Evolutionary conservation across 1,140 invertebrate species (phyloP).

Genomic region (Lutraria rhynchaena): DNA sequence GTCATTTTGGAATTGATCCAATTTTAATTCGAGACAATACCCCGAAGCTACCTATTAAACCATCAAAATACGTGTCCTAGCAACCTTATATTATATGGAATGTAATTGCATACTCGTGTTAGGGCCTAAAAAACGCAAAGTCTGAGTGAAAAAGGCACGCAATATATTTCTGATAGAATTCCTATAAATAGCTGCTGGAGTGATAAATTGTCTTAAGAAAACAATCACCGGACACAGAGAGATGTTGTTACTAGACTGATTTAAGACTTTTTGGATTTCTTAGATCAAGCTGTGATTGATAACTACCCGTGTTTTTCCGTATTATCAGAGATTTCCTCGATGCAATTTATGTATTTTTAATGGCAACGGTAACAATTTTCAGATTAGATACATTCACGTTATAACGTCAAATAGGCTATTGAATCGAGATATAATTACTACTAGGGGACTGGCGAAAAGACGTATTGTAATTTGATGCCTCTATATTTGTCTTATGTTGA

Average conservation of each 20-base stretch:
- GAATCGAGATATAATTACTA: conserved; percentile 24
- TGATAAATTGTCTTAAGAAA: conserved; percentile 46
- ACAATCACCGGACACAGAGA: conserved; percentile 38
- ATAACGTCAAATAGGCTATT: conserved; percentile 15
- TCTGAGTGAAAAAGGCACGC: conserved; percentile 28
- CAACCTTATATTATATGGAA: conserved; percentile 21
- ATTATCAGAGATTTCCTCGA: conserved; percentile 29
- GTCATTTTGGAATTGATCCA: conserved; percentile 16
- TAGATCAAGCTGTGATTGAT: conserved; percentile 23
- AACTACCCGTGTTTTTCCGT: neutral
- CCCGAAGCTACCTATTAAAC: conserved; percentile 14
- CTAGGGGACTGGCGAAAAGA: neutral
- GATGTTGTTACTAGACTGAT: conserved; percentile 31
- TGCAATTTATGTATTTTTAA: conserved; percentile 37
- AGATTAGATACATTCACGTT: neutral
- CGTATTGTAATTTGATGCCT: neutral
- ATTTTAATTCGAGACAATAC: neutral
- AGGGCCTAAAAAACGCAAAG: conserved; percentile 18
- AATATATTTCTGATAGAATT: conserved; percentile 34
- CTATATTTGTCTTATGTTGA: conserved; percentile 18
- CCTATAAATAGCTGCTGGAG: conserved; percentile 32
- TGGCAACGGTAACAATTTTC: neutral
- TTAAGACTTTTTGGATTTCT: conserved; percentile 33
- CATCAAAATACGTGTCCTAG: conserved; percentile 5
- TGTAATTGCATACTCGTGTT: conserved; percentile 12